Percentiles rank a stretch among this genome's conserved stretches.
Conservation (phyloP, 2,888 invertebrate genomes). For the Conops quadrifasciatus region DNA sequence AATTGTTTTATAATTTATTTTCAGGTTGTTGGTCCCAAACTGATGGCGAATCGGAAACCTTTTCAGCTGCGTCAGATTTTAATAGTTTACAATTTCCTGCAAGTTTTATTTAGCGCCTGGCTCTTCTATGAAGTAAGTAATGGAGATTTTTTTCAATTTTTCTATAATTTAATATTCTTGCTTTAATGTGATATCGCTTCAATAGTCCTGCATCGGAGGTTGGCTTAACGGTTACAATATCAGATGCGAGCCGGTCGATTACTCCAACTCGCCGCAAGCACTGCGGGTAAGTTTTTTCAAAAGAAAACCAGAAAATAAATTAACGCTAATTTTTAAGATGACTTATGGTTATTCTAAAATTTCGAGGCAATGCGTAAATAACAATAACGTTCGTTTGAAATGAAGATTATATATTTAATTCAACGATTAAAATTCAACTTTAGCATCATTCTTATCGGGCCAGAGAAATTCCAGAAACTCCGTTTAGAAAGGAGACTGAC, state of each 20-base stretch:
- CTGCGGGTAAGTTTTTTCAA: conserved; percentile 70
- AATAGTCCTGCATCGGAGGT: conserved; percentile 69
- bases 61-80: conserved; percentile 78
- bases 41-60: conserved; percentile 88
- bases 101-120: conserved; percentile 70
- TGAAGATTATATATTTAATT: no score
- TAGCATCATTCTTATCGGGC: no score
- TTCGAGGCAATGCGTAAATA: no score
- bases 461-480: no score
- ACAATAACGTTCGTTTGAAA: no score
- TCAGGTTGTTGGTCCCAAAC: conserved; percentile 77
- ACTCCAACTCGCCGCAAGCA: conserved; percentile 73
- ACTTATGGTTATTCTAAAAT: no score
- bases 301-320: background rate
- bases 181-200: conserved; percentile 39
- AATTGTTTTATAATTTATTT: conserved; percentile 23
- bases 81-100: conserved; percentile 84
- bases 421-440: no score
- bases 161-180: background rate
- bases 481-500: no score
- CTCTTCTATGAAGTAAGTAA: conserved; percentile 67
- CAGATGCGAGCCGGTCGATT: conserved; percentile 84
- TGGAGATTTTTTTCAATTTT: background rate
- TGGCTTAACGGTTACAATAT: conserved; percentile 79
- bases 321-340: no score